Percentiles rank a stretch among this genome's conserved stretches.
Conservation (phyloP, 2,888 invertebrate species). For the Gisinianus flammeolus region DNA sequence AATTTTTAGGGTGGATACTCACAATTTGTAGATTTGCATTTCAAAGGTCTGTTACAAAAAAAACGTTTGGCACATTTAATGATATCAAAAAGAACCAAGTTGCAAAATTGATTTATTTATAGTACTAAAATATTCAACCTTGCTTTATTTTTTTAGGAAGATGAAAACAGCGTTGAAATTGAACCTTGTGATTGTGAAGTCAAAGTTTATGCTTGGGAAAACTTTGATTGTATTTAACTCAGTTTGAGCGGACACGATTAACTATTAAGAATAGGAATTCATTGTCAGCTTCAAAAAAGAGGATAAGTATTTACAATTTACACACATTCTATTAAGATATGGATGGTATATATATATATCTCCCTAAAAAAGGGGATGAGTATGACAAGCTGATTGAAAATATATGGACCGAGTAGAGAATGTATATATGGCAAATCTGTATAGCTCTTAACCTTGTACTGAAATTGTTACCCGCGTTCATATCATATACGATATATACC, state of each 20-base stretch:
- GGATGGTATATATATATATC: too few relatives aligned
- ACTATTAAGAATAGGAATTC: conserved; percentile 12
- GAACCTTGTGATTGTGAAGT: conserved; percentile 14
- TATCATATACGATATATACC: background rate
- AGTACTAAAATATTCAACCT: too few relatives aligned
- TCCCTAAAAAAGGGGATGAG: too few relatives aligned
- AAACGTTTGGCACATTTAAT: too few relatives aligned
- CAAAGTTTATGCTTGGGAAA: conserved; percentile 16
- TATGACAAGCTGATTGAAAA: background rate
- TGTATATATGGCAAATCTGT: too few relatives aligned
- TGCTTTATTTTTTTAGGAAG: conserved; percentile 20
- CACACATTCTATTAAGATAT: background rate
- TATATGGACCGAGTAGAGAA: background rate
- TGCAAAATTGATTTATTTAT: too few relatives aligned
- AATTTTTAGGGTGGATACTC: too few relatives aligned
- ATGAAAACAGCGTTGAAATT: background rate
- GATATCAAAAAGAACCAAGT: too few relatives aligned
- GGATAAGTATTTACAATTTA: too few relatives aligned
- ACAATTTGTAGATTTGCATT: too few relatives aligned
- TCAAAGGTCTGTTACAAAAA: too few relatives aligned
- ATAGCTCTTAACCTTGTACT: conserved; percentile 12
- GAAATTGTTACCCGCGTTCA: conserved; percentile 15
- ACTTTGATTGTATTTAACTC: conserved; percentile 18
- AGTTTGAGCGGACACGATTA: conserved; percentile 35
- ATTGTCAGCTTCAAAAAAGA: too few relatives aligned